phyloP scores from a whole-genome alignment of 2,888 invertebrate genomes.

The Lutraria lutraria region DNA sequence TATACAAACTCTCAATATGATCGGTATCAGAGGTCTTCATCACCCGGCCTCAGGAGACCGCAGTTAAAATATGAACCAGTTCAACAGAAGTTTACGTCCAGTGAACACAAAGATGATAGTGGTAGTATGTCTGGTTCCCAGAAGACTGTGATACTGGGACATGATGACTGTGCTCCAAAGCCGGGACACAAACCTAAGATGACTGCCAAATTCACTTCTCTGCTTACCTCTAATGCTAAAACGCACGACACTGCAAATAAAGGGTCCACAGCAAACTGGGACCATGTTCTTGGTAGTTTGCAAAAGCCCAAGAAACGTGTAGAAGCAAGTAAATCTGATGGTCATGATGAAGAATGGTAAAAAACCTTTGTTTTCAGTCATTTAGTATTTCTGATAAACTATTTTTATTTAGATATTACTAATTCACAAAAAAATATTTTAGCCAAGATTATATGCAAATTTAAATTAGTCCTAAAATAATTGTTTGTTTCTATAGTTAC shows the following conservation, averaged over 20 bases:
- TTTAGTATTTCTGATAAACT: too few relatives aligned
- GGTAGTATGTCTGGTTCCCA: background rate
- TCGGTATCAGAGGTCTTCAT: background rate
- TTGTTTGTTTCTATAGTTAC: too few relatives aligned
- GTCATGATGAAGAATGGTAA: slow-evolving; percentile 19
- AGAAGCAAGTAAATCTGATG: background rate
- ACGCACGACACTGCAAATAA: background rate
- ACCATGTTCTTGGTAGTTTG: background rate
- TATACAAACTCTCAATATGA: background rate
- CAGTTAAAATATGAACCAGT: slow-evolving; percentile 19
- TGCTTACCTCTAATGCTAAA: background rate
- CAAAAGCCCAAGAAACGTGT: background rate
- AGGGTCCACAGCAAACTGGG: background rate
- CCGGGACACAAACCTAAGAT: background rate
- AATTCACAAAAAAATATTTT: too few relatives aligned
- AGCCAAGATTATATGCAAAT: too few relatives aligned
- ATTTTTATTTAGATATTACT: too few relatives aligned
- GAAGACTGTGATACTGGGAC: background rate
- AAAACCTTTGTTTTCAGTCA: background rate
- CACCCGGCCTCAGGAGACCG: background rate
- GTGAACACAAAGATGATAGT: background rate
- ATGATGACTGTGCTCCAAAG: slow-evolving; percentile 1
- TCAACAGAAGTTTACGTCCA: background rate
- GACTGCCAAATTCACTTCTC: background rate
- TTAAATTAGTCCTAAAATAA: too few relatives aligned